Percentiles rank a stretch among this genome's conserved stretches.
These are phyloP conservation scores for Pithys albifrons DNA, from an alignment of 2,113 vertebrate genomes.

Conservation along the genomic window DNA sequence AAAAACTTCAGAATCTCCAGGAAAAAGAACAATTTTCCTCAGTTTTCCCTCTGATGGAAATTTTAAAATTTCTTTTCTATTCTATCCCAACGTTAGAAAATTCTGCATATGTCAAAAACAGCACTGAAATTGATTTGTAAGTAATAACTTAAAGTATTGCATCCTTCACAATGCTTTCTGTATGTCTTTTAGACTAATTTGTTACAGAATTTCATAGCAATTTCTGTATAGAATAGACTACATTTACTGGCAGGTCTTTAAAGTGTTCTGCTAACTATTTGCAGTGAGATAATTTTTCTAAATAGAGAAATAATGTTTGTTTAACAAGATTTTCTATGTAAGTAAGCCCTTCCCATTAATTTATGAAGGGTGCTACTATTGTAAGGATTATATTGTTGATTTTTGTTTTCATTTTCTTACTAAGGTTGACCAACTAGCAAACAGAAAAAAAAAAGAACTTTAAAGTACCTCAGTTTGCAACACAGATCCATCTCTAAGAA, in stretches of 20 bases:
- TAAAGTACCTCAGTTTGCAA: neutral
- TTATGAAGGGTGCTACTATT: neutral
- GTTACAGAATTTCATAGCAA: neutral
- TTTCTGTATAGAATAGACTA: neutral
- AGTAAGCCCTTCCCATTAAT: neutral
- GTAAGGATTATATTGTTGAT: neutral
- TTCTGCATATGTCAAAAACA: neutral
- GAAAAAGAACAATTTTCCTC: neutral
- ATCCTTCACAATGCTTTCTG: neutral
- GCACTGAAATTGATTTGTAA: neutral
- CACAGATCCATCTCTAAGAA: neutral
- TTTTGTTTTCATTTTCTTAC: neutral
- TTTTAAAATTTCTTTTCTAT: neutral
- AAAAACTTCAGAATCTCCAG: neutral
- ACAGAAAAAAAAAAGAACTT: accelerated
- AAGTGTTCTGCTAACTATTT: neutral
- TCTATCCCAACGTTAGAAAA: neutral
- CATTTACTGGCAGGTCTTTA: neutral
- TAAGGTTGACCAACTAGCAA: neutral
- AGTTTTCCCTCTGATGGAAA: neutral
- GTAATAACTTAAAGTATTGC: neutral
- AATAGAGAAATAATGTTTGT: neutral
- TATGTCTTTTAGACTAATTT: neutral
- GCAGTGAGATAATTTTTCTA: neutral
- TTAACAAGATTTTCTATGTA: neutral